Evolutionary conservation across 2,797 vertebrate species (phyloP), one percentile per base, ranked within the genome.

Genomic region (Vultur gryphus): DNA sequence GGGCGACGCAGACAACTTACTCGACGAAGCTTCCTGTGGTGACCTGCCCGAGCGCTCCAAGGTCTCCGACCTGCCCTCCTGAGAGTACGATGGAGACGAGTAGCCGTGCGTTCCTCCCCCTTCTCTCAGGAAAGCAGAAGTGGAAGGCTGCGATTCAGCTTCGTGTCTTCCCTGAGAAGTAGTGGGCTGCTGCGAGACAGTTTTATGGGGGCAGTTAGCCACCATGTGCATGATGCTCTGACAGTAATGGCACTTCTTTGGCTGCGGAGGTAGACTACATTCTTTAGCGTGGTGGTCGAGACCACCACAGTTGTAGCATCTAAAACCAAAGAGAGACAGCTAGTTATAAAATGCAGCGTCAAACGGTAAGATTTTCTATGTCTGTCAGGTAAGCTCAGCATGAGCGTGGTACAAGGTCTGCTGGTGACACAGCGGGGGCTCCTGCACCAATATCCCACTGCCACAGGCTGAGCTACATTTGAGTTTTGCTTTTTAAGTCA

Each of bases 201-300:
- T 98, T 97, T 97, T 98, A 71, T 98, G 98, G 16, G 98, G 98
- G 97, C 98, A 99, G 98, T 98, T 98, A 7, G 98, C 98, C 97
- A 99, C 98, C 98, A 99, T 98, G 98, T 99, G 98, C 97, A 96
- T 97, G 97, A 98, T 98, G 97, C 98, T 99, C 98, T 98, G 98
- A 97, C 98, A 99, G 98, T 98, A 98, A 98, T 99, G 98, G 98
- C 98, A 99, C 98, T 98, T 99, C 98, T 98, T 98, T 98, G 98
- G 98, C 98, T 98, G 98, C 67, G 98, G 98, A 98, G 98, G 98
- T 97, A 99, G 98, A 96, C 97, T 98, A 84, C 98, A 99, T 98
- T 99, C 98, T 92, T 99, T 99, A 90, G 98, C 98, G 39, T 99
- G 98, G 97, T 98, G 98, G 97, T 98, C 98, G 19, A 98, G 98